Base-by-base conservation (phyloP, 2,888 invertebrate genomes). In the Frankliniella fusca region DNA sequence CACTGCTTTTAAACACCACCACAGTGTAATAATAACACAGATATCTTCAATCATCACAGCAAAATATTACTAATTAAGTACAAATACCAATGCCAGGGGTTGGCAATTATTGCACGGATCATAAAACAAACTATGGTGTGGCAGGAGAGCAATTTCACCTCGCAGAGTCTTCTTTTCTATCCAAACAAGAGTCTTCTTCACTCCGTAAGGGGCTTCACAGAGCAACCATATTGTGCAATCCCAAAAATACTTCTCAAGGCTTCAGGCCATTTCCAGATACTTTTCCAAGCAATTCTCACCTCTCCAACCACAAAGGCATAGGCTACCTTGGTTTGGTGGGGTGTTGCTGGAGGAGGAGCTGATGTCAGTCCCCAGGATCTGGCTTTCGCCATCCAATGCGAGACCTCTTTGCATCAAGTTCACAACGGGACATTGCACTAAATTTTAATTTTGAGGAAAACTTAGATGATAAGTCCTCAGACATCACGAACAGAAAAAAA, bases 361-460 rank as follows among this genome's bases (percentile, higher is more conserved):
- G 83, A 83, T 85, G 85, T 85, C 85, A 85, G 85, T 85, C 85
- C 83, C 85, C 85, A 82, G 85, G 85, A 84, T 85, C 85, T 80
- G 85, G 85, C 81, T 85, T 85, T 84, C 84, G 85, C 85, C 85
- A 85, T 84, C 85, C 85, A 82, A 85, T 85, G 83, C 85, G 85
- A 79, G 85, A 85, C 80, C 85, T 84, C 82, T 85, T 85, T 80
- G 85, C 83, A 83, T 85, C 85, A 83, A 85, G 83, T 83, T 85
- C 85, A 83, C 84, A 50, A 50, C 48, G 50, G 49, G 50, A 80
- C 80, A 82, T 82, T 80, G 27, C 82, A 48, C 27, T 18, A 28
- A 81, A 50, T 81, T 23, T 81, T 27, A 61, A 48, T 48, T 70
- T 81, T 81, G 48, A 49, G 38, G 81, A 81, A 70, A 27, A 76